These are phyloP conservation scores for Alviniconcha strummeri DNA, from an alignment of 2,888 invertebrate species.

Conservation along the genomic window DNA sequence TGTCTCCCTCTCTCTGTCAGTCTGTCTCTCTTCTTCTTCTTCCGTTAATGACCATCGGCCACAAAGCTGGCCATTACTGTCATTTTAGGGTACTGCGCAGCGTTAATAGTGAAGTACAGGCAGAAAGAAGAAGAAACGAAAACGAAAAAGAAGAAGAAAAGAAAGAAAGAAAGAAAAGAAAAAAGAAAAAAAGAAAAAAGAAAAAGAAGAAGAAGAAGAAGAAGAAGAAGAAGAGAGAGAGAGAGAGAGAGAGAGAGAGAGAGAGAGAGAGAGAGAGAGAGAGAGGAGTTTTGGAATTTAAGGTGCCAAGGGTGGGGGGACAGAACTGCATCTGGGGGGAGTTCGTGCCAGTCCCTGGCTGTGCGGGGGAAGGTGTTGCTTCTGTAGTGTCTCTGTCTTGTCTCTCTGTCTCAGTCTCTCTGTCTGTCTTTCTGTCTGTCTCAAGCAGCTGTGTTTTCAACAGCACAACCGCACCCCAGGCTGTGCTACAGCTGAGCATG, in stretches of 20 bases:
- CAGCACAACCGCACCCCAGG: neutral
- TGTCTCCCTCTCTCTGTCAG: no score
- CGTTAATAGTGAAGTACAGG: no score
- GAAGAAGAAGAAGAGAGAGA: slow-evolving; percentile 1
- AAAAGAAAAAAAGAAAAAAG: neutral
- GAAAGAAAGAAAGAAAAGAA: neutral
- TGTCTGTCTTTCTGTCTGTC: no score
- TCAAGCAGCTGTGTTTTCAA: neutral
- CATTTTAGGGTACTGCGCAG: no score
- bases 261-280: neutral
- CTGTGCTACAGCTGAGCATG: no score
- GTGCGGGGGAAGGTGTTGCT: no score
- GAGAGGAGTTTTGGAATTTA: no score
- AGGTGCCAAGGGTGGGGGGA: no score
- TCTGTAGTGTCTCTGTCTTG: neutral
- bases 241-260: slow-evolving; percentile 3
- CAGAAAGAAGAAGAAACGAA: neutral
- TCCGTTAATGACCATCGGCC: no score
- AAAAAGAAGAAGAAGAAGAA: neutral
- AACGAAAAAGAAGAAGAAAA: neutral
- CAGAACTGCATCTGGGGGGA: no score
- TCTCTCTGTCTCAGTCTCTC: neutral
- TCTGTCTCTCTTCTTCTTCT: neutral
- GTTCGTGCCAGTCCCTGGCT: no score
- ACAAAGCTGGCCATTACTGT: no score